Percentiles rank a stretch among this genome's conserved stretches.
These are phyloP conservation scores for Pollimyrus isidori DNA, from an alignment of 2,113 vertebrate genomes.

Conservation along the genomic window DNA sequence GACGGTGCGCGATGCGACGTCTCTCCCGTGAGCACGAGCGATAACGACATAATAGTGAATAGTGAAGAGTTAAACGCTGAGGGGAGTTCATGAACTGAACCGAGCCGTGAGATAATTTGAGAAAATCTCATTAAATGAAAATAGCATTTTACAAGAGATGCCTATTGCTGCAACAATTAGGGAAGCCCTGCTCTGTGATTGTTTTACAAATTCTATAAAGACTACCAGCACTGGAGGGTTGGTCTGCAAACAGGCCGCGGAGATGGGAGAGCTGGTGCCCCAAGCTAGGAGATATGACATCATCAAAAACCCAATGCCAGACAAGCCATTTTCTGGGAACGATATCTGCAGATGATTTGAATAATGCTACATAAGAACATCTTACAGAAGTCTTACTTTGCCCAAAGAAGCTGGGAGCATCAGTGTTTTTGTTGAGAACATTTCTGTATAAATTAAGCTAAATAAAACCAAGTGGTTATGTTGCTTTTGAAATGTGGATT, in stretches of 20 bases:
- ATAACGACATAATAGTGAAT: neutral
- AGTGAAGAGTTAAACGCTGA: neutral
- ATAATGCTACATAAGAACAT: neutral
- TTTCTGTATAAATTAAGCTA: neutral
- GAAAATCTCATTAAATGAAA: neutral
- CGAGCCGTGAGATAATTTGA: neutral
- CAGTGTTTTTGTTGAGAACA: neutral
- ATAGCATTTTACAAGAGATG: neutral
- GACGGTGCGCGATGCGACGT: neutral
- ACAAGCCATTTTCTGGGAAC: neutral
- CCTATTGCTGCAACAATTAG: neutral
- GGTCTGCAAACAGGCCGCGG: neutral
- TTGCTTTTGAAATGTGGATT: neutral
- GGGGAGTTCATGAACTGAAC: neutral
- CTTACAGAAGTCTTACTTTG: neutral
- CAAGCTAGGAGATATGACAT: neutral
- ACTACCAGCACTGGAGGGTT: neutral
- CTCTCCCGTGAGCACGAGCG: neutral
- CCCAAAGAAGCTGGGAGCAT: neutral
- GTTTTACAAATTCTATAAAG: neutral
- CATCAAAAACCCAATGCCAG: neutral
- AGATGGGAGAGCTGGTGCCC: neutral
- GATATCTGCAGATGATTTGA: neutral
- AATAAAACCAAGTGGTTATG: neutral
- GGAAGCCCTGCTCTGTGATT: neutral